Percentiles rank a stretch among this genome's conserved stretches.
Conservation (phyloP, 2,113 vertebrate genomes). For the Haliaeetus leucogaster region DNA sequence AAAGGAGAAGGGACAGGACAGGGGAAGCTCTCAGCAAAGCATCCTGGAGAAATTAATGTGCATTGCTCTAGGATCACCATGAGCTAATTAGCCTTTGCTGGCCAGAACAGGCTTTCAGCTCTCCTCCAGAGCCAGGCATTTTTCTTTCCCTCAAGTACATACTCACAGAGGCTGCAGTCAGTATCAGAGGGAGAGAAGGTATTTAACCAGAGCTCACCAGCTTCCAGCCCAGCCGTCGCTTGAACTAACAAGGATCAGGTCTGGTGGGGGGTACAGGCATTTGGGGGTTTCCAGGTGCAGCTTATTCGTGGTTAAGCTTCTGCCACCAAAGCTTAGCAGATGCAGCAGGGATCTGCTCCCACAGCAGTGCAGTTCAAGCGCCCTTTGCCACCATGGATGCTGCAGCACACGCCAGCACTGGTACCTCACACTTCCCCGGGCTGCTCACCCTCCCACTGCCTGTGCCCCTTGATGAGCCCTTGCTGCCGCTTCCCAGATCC, state of each 20-base stretch:
- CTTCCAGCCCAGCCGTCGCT: background rate
- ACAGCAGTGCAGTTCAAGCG: background rate
- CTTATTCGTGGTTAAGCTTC: background rate
- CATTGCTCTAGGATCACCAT: background rate
- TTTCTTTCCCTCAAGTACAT: background rate
- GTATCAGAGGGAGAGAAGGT: fast-evolving
- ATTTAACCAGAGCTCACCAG: background rate
- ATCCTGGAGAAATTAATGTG: background rate
- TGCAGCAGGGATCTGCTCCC: background rate
- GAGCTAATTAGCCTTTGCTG: background rate
- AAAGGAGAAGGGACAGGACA: background rate
- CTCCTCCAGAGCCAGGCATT: background rate
- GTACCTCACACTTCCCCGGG: background rate
- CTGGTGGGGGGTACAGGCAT: background rate
- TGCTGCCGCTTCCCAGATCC: background rate
- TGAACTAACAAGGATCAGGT: background rate
- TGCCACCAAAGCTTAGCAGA: too few species aligned
- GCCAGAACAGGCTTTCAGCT: background rate
- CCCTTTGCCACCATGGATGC: background rate
- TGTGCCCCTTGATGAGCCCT: background rate
- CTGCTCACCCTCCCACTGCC: background rate
- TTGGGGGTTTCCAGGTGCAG: background rate
- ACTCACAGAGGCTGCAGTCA: background rate
- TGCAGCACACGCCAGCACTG: background rate
- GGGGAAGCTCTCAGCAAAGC: background rate